A percentile compares a stretch with the other conserved stretches of the same genome.
Evolutionary conservation across 2,888 invertebrate species (phyloP).

Genomic region (Tipula helvola): DNA sequence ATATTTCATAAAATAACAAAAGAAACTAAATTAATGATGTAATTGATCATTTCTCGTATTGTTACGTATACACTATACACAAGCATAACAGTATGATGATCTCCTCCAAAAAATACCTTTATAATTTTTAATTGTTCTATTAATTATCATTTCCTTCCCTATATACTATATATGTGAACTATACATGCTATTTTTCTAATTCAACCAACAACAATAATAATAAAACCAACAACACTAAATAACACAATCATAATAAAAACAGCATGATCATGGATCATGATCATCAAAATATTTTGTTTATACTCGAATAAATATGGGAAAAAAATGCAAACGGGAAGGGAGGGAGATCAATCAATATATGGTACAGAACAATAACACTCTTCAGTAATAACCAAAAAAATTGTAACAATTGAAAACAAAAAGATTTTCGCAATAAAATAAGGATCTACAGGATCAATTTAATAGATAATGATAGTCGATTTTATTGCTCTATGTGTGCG

Average conservation of each 20-base stretch:
- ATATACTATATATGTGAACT: background rate
- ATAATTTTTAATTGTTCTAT: background rate
- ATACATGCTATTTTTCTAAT: background rate
- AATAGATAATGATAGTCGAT: background rate
- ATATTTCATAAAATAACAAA: background rate
- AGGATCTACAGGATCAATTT: background rate
- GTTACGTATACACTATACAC: background rate
- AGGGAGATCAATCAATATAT: background rate
- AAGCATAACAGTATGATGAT: background rate
- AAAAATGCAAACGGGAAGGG: background rate
- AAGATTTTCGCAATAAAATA: background rate
- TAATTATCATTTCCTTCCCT: background rate
- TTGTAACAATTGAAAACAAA: background rate
- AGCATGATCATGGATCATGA: background rate
- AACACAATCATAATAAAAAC: background rate
- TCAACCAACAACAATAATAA: background rate
- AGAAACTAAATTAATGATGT: conserved; percentile 4
- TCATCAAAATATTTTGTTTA: background rate
- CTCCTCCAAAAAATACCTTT: background rate
- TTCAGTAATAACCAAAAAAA: background rate
- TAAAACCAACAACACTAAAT: background rate
- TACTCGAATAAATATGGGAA: background rate
- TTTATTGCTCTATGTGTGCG: too few relatives aligned
- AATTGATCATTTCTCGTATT: background rate
- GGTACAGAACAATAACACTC: background rate